A percentile compares a stretch with the other conserved stretches of the same genome.
Evolutionary conservation across 2,113 vertebrate species (phyloP).

Genomic region (Butastur rufipennis): DNA sequence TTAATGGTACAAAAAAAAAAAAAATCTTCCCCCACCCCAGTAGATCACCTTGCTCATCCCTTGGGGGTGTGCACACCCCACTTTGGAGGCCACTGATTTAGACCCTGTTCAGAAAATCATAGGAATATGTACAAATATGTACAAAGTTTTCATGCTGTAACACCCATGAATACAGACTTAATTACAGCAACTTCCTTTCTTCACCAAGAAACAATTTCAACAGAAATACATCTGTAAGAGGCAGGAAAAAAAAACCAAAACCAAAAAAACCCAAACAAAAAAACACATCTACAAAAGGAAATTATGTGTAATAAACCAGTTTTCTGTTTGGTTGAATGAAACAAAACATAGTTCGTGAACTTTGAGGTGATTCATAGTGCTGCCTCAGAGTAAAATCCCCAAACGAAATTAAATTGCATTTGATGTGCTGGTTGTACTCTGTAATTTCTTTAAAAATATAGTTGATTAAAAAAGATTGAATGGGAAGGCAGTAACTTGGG

Average conservation of each 20-base stretch:
- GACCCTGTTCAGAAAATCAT: neutral
- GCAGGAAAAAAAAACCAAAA: neutral
- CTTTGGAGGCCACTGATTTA: neutral
- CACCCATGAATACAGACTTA: neutral
- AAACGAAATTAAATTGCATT: neutral
- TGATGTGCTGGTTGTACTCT: neutral
- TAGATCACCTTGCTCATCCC: neutral
- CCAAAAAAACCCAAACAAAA: neutral
- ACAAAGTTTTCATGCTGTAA: neutral
- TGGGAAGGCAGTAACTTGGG: neutral
- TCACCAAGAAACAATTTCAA: neutral
- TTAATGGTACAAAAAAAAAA: neutral
- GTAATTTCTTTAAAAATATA: neutral
- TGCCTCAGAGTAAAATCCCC: neutral
- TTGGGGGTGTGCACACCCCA: neutral
- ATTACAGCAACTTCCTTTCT: neutral
- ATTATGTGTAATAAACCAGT: neutral
- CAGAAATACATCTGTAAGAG: neutral
- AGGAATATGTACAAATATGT: too few relatives aligned
- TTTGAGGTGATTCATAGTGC: neutral
- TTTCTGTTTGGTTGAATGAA: neutral
- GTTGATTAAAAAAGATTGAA: neutral
- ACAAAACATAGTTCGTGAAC: neutral
- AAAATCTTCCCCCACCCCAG: neutral
- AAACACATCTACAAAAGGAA: neutral